Evolutionary conservation across 1,140 invertebrate genomes (phyloP).

Genomic region (Uloborus diversus): DNA sequence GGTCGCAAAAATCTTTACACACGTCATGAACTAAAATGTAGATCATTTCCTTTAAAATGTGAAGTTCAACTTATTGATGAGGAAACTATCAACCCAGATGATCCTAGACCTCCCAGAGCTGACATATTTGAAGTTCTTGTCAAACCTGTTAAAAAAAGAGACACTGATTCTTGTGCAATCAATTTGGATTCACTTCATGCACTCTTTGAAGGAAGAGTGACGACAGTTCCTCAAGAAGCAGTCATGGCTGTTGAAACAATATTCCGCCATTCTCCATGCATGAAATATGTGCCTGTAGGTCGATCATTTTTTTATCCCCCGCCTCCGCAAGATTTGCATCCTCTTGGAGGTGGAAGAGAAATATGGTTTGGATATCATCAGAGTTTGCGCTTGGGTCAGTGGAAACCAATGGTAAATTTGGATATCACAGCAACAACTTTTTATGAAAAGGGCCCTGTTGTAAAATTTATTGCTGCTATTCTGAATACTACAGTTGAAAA

Average conservation of each 20-base stretch:
- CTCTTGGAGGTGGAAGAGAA: conserved; percentile 45
- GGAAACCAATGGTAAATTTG: conserved; percentile 54
- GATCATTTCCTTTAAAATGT: neutral
- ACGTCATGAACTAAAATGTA: neutral
- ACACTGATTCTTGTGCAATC: conserved; percentile 13
- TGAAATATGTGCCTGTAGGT: conserved; percentile 45
- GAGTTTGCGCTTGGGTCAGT: conserved; percentile 48
- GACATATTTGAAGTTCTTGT: conserved; percentile 38
- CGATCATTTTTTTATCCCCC: conserved; percentile 55
- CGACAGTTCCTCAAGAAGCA: conserved; percentile 29
- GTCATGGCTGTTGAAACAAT: conserved; percentile 54
- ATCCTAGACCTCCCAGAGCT: neutral
- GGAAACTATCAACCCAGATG: neutral
- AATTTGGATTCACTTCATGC: conserved; percentile 41
- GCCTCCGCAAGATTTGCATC: neutral
- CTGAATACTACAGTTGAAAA: neutral
- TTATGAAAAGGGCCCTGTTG: conserved; percentile 7
- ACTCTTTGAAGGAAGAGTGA: conserved; percentile 7
- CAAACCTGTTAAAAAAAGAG: conserved; percentile 29
- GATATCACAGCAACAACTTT: conserved; percentile 54
- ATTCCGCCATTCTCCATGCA: conserved; percentile 39
- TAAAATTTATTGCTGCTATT: conserved; percentile 26
- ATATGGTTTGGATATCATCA: conserved; percentile 58
- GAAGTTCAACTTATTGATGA: neutral
- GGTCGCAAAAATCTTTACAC: conserved; percentile 49